Evolutionary conservation across 2,888 invertebrate genomes (phyloP), one percentile per base, ranked within the genome.

Genomic region (Tetragnatha montana): DNA sequence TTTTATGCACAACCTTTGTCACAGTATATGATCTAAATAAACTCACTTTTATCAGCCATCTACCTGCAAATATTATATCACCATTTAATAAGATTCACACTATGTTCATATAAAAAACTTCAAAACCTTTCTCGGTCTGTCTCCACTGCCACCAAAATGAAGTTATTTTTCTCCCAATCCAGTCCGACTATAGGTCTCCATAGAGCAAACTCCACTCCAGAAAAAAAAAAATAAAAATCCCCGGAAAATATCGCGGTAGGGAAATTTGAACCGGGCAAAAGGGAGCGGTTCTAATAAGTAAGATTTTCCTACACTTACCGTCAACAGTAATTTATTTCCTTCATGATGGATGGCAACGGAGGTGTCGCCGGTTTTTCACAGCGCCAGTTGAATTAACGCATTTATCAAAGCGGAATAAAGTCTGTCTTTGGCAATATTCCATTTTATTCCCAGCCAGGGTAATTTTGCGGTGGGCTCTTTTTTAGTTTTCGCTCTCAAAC

Each of bases 281-380:
- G 82, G 49, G 80, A 51, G 60, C 14, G 78, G 86, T 19, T 82
- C 87, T 87, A 87, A 87, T 87, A 81, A 87, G 87, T 75, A 50
- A 82, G 71, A 86, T 80, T 87, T 87, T 87, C 81, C 81, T 69
- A 81, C 70, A 76, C 81, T 81, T 81, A 81, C 86, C 76, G 87
- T 81, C 87, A 82, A 81, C 81, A 76, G 87, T 87, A 87, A 87
- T 87, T 87, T 87, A 87, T 87, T 87, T 81, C 60, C 35, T n/a
- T 17, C 19, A 19, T 87, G 87, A 87, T 87, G 81, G 81, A 87
- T 79, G 81, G 19, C 60, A 51, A 8, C n/a, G 76, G 69, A 81
- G 80, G 87, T 87, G 87, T 60, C 81, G 76, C 71, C 19, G 1
- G 22, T 78, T 87, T 81, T 51, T 49, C 47, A 22, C 19, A 21